Conservation (phyloP, 2,797 vertebrate species). For the Bradypus variegatus region DNA sequence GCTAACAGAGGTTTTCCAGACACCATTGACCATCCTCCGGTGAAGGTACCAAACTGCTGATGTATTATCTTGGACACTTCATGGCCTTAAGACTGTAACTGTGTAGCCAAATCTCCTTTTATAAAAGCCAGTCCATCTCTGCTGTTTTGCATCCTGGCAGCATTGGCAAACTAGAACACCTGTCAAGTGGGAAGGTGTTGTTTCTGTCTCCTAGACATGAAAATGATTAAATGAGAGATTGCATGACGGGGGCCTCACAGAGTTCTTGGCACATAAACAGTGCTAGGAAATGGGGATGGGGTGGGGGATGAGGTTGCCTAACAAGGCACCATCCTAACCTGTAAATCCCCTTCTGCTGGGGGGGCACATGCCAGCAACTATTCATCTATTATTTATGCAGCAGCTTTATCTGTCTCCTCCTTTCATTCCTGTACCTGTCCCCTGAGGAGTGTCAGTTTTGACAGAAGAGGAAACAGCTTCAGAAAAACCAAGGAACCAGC, state of each 20-base stretch:
- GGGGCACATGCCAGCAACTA: not conserved
- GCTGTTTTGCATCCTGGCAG: too few relatives aligned
- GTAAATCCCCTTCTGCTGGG: not conserved
- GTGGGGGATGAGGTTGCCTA: too few relatives aligned
- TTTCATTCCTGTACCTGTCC: not conserved
- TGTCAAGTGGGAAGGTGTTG: not conserved
- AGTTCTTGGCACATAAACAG: not conserved
- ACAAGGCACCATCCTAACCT: not conserved
- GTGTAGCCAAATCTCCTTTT: too few relatives aligned
- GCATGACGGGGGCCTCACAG: not conserved
- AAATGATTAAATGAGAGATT: not conserved
- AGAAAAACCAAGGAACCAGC: not conserved
- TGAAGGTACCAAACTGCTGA: too few relatives aligned
- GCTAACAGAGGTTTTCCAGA: too few relatives aligned
- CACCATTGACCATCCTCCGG: too few relatives aligned
- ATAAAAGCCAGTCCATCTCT: too few relatives aligned
- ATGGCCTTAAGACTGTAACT: too few relatives aligned
- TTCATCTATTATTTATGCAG: not conserved
- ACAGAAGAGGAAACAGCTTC: not conserved
- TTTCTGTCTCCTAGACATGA: not conserved
- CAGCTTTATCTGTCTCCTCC: not conserved
- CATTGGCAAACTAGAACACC: too few relatives aligned
- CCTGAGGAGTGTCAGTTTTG: not conserved
- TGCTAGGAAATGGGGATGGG: not conserved
- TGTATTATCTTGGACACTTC: too few relatives aligned